Conservation (phyloP, 1,140 invertebrate genomes). For the Drosophila parabipectinata region DNA sequence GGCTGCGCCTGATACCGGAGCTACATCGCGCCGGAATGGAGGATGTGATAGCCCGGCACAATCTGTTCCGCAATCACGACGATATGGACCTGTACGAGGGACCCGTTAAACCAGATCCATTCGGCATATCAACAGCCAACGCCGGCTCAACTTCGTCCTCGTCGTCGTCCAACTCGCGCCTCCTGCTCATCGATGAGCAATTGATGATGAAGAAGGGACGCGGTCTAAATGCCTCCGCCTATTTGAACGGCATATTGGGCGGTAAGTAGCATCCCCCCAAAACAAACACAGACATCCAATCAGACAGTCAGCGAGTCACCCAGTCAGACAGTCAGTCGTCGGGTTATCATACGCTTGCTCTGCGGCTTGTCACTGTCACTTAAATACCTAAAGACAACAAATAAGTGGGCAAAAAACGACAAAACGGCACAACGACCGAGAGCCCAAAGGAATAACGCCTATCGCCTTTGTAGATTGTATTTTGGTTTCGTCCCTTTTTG, state of each 20-base stretch:
- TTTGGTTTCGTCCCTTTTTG: conserved; percentile 43
- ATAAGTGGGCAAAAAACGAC: conserved; percentile 31
- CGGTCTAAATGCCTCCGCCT: conserved; percentile 62
- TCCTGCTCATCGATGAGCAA: conserved; percentile 80
- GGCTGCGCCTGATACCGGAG: conserved; percentile 96
- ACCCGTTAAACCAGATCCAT: conserved; percentile 90
- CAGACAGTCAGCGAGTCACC: neutral
- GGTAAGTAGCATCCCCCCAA: conserved; percentile 65
- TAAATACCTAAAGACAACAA: conserved; percentile 51
- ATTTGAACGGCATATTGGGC: conserved; percentile 79
- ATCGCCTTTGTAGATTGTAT: conserved; percentile 50
- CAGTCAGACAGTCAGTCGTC: neutral
- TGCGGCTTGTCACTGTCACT: conserved; percentile 48
- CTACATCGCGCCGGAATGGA: conserved; percentile 95
- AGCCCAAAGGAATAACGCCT: conserved; percentile 36
- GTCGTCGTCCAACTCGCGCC: conserved; percentile 84
- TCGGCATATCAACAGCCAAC: conserved; percentile 76
- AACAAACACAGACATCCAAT: conserved; percentile 28
- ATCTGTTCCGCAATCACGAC: conserved; percentile 92
- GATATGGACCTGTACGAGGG: conserved; percentile 93
- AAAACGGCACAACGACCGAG: conserved; percentile 2
- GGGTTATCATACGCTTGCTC: conserved; percentile 21
- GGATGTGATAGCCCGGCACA: conserved; percentile 92
- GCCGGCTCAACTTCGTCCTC: conserved; percentile 41
- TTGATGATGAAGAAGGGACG: conserved; percentile 79